These are phyloP conservation scores for Himalopsyche phryganea DNA, from an alignment of 1,140 invertebrate species.

Conservation along the genomic window DNA sequence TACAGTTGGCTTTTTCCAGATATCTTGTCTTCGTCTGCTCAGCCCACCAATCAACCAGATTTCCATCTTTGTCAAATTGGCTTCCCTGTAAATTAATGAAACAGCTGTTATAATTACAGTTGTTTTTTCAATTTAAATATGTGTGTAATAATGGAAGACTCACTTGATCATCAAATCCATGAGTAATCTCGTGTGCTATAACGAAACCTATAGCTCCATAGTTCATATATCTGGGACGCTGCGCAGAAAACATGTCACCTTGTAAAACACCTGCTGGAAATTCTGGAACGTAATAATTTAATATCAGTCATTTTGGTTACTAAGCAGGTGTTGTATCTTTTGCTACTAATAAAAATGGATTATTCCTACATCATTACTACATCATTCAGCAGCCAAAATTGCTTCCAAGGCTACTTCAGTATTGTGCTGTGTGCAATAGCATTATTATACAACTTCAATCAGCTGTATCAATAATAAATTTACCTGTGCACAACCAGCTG, in stretches of 20 bases:
- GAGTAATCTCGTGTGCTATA: conserved; percentile 91
- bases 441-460: no score
- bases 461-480: no score
- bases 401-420: no score
- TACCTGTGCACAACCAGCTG: no score
- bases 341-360: neutral
- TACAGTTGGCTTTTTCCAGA: conserved; percentile 72
- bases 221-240: conserved; percentile 85
- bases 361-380: neutral
- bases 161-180: conserved; percentile 85
- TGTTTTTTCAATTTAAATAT: no score
- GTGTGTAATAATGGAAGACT: neutral
- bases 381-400: neutral
- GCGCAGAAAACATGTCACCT: conserved; percentile 79
- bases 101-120: neutral
- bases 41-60: conserved; percentile 82
- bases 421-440: no score
- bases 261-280: conserved; percentile 89
- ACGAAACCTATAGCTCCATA: conserved; percentile 89
- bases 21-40: conserved; percentile 70
- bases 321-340: neutral
- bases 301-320: neutral
- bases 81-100: conserved; percentile 54
- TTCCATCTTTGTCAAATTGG: conserved; percentile 89
- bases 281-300: conserved; percentile 48